Base-by-base conservation (phyloP, 1,140 invertebrate genomes). In the Aphaenogaster rudis region DNA sequence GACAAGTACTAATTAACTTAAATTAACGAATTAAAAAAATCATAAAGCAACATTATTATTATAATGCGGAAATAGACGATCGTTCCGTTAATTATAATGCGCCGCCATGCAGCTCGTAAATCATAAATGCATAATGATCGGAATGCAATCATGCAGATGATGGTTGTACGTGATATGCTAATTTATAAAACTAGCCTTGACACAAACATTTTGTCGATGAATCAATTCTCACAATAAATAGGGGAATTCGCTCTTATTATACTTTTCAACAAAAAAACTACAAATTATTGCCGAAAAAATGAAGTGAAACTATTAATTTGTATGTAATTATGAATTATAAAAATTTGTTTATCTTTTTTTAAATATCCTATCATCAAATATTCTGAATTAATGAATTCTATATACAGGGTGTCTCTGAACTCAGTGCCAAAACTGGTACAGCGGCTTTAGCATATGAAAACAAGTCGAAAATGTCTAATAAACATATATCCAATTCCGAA, bases 91-190 rank as follows among this genome's bases (percentile, higher is more conserved):
- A 77, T 77, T 61, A 45, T 42, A 61, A 8, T 61, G 3, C 39
- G 36, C 7, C 13, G 15, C 28, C 6, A 3, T 28, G 36, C 17
- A 45, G 3, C 17, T 77, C 21, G 8, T 61, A 61, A 61, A 45
- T 77, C 21, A 61, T 77, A 61, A 77, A 45, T 77, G 6, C 4
- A 28, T 61, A 61, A 17, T 21, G 15, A 77, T 77, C 13, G 39
- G 39, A 6, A 61, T 54, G 33, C 71, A 61, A 45, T 42, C 13
- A 57, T 59, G n/a, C 36, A 21, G n/a, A 42, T 59, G 11, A 42
- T 13, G 36, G 28, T 3, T n/a, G 36, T 36, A 54, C 28, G 39
- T 2, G 9, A 57, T 76, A 54, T 39, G 9, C 33, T 76, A 76
- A 76, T 76, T 57, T 52, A 39, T 39, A 36, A 39, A 57, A 8